Evolutionary conservation across 2,797 vertebrate genomes (phyloP).

Genomic region (Anabacerthia variegaticeps): DNA sequence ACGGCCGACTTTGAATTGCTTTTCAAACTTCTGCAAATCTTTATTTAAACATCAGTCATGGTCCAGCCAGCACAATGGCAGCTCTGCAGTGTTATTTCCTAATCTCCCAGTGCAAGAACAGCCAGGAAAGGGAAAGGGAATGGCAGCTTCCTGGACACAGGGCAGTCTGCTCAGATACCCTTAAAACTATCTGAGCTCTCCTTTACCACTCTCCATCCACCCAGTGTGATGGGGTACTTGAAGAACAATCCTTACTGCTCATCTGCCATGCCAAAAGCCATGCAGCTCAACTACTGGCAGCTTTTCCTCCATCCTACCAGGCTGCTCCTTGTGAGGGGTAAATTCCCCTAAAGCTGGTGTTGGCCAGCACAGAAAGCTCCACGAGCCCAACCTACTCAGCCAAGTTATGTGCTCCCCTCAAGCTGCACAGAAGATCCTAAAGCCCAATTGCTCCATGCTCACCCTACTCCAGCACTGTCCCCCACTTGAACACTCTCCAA

Average conservation of each 20-base stretch:
- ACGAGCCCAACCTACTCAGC: not conserved
- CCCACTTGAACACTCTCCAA: not conserved
- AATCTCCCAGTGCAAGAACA: not conserved
- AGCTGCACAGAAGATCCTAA: not conserved
- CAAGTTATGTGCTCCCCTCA: not conserved
- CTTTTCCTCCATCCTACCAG: not conserved
- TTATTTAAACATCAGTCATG: not conserved
- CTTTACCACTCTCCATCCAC: not conserved
- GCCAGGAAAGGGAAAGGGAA: conserved; percentile 5
- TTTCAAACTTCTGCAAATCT: not conserved
- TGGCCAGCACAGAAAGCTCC: not conserved
- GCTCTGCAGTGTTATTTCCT: not conserved
- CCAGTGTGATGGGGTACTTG: accelerated
- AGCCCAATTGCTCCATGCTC: not conserved
- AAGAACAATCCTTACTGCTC: not conserved
- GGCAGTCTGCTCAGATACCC: not conserved
- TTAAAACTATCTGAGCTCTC: not conserved
- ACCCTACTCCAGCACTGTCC: not conserved
- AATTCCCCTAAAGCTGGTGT: not conserved
- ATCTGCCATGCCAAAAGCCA: not conserved
- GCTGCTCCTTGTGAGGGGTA: not conserved
- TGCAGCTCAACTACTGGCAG: not conserved
- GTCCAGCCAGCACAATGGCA: not conserved
- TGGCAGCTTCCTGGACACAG: not conserved
- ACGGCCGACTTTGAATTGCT: not conserved